Evolutionary conservation across 2,888 invertebrate species (phyloP).

Genomic region (Seira musarum): DNA sequence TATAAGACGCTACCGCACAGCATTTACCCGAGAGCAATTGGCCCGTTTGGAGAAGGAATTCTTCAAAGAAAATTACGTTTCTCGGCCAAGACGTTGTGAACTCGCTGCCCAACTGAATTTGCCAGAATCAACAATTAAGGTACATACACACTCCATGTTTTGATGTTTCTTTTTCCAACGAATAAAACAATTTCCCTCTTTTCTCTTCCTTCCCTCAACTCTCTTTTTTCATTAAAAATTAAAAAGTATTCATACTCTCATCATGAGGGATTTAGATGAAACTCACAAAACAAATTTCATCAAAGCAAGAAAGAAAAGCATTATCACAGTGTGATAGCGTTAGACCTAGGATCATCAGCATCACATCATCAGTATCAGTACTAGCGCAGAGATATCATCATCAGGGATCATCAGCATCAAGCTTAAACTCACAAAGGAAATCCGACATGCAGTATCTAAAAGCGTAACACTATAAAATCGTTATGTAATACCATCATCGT

Average conservation of each 20-base stretch:
- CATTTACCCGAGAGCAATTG: constrained; percentile 96
- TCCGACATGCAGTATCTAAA: constrained; percentile 35
- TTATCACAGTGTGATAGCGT: constrained; percentile 31
- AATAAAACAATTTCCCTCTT: background rate
- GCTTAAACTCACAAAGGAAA: background rate
- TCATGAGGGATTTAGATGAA: constrained; percentile 36
- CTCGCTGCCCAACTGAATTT: constrained; percentile 92
- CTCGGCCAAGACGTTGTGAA: constrained; percentile 94
- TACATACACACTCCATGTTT: constrained; percentile 72
- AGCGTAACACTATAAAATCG: constrained; percentile 33
- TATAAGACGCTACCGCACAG: constrained; percentile 93
- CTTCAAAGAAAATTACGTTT: constrained; percentile 97
- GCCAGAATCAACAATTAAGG: constrained; percentile 99
- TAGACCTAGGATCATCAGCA: constrained; percentile 8
- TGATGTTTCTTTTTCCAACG: background rate
- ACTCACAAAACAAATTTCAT: constrained; percentile 38
- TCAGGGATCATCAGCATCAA: constrained; percentile 20
- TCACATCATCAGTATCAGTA: background rate
- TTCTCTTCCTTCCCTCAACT: constrained; percentile 11
- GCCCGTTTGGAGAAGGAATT: constrained; percentile 96
- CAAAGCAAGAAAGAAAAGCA: constrained; percentile 29
- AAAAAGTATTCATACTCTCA: constrained; percentile 33
- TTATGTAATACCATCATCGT: constrained; percentile 16
- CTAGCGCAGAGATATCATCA: constrained; percentile 5
- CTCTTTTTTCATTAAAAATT: constrained; percentile 28